Conservation (phyloP, 2,113 vertebrate genomes). For the Accipiter cooperii region DNA sequence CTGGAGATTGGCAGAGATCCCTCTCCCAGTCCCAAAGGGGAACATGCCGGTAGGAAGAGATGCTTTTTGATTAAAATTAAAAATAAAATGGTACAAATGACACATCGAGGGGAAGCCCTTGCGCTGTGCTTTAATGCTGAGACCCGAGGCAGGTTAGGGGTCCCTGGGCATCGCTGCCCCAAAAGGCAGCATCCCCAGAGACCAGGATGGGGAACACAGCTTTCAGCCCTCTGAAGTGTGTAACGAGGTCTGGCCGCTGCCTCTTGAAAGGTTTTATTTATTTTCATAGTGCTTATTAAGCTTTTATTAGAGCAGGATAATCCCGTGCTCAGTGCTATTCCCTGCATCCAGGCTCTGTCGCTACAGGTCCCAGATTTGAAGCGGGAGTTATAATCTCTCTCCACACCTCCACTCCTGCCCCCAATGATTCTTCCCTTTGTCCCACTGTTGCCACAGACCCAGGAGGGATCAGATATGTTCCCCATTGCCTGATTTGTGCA, state of each 20-base stretch:
- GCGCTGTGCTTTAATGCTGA: rapidly evolving
- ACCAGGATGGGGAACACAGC: rapidly evolving
- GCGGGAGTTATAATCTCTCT: neutral
- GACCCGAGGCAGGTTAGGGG: neutral
- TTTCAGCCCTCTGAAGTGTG: neutral
- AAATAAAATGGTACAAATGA: neutral
- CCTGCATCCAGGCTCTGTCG: neutral
- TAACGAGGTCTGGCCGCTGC: neutral
- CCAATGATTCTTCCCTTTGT: neutral
- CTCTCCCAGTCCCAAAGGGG: neutral
- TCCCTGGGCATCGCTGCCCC: neutral
- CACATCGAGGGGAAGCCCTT: rapidly evolving
- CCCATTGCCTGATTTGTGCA: rapidly evolving
- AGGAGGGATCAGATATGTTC: neutral
- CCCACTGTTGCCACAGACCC: neutral
- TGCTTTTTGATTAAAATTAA: neutral
- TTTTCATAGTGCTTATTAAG: neutral
- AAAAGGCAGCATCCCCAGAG: neutral
- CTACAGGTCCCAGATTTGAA: neutral
- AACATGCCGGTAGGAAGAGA: neutral
- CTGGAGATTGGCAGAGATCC: neutral
- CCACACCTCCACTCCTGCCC: neutral
- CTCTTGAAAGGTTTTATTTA: neutral
- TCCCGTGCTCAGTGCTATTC: rapidly evolving
- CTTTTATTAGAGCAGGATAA: neutral